Evolutionary conservation across 30 jellyfish, hydroid and myxozoan species (phyloP), one percentile per base, ranked within the genome.

Genomic region (Pseudorhiza aurosa): DNA sequence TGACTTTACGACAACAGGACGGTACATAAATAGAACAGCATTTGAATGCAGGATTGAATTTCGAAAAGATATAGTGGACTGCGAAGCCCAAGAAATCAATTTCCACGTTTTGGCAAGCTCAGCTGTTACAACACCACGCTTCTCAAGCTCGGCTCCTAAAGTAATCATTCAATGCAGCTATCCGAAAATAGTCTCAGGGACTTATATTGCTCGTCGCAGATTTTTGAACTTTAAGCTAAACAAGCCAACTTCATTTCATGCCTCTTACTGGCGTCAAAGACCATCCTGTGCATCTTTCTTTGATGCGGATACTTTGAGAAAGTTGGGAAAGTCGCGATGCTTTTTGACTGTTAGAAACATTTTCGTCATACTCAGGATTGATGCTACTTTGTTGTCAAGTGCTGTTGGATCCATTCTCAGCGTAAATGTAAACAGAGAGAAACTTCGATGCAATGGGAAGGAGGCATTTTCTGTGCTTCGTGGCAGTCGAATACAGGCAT

Each of bases 21-120:
- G 65, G 28, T 77, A 60, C 59, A n/a, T 77, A 17, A 77, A 77
- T 29, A 49, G 14, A 47, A 31, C 90, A 17, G 82, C 90, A 8
- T 12, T 77, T 59, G 53, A 18, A 14, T 77, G 90, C 82, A 42
- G 27, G 9, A 42, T 77, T 14, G 53, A 35, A 11, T 35, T 33
- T 0, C 17, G 18, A 12, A 18, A 29, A 9, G 8, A n/a, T 58
- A 64, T 14, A 17, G 21, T 15, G 19, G n/a, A 30, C 9, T 64
- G 77, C 33, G 36, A 14, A 18, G 81, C 90, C 6, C 81, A 64
- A 50, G 59, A 31, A 22, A 19, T 77, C 32, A 50, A 57, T 45
- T 43, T 77, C 25, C 64, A 59, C 21, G 70, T 63, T 27, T 30
- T 77, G 19, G 8, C 65, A 22, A 77, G 90, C 73, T 11, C 82